Conservation (phyloP, 2,113 vertebrate genomes). For the Pyxicephalus adspersus region DNA sequence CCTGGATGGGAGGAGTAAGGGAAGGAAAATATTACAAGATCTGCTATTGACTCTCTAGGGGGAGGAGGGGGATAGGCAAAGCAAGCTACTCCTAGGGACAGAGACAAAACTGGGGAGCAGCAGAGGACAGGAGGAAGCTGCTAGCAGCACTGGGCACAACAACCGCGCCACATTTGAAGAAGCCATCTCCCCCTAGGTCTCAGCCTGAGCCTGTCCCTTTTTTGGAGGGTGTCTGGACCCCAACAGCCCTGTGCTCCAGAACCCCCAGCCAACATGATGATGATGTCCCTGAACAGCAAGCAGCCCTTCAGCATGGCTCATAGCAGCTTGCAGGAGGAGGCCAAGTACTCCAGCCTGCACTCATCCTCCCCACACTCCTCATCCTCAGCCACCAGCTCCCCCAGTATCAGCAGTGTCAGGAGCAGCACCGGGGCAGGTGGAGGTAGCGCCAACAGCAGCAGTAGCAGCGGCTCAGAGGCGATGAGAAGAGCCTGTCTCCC, state of each 20-base stretch:
- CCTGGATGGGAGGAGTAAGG: slow-evolving; percentile 62
- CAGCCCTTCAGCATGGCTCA: slow-evolving; percentile 92
- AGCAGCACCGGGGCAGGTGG: slow-evolving; percentile 60
- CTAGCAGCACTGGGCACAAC: not conserved
- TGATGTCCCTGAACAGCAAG: slow-evolving; percentile 97
- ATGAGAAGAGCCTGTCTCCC: slow-evolving; percentile 95
- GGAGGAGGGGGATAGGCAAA: slow-evolving; percentile 22
- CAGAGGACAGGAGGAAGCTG: slow-evolving; percentile 26
- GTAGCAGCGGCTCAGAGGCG: slow-evolving; percentile 82
- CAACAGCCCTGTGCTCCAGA: slow-evolving; percentile 74
- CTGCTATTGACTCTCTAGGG: slow-evolving; percentile 46
- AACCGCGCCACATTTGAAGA: slow-evolving; percentile 1
- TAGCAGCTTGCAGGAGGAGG: slow-evolving; percentile 87
- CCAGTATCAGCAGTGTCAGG: slow-evolving; percentile 62
- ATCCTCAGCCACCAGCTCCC: slow-evolving; percentile 79
- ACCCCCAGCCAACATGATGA: slow-evolving; percentile 86
- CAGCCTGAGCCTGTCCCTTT: slow-evolving; percentile 60
- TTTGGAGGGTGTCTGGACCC: slow-evolving; percentile 70
- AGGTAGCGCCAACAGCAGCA: slow-evolving; percentile 46
- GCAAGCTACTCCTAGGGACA: slow-evolving; percentile 55
- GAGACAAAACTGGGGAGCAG: slow-evolving; percentile 31
- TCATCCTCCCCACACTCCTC: slow-evolving; percentile 83
- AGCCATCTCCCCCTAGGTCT: slow-evolving; percentile 11
- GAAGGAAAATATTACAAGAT: slow-evolving; percentile 49
- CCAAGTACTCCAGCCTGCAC: slow-evolving; percentile 90